These are phyloP conservation scores for Belgica antarctica DNA, from an alignment of 2,888 invertebrate genomes.

Conservation along the genomic window DNA sequence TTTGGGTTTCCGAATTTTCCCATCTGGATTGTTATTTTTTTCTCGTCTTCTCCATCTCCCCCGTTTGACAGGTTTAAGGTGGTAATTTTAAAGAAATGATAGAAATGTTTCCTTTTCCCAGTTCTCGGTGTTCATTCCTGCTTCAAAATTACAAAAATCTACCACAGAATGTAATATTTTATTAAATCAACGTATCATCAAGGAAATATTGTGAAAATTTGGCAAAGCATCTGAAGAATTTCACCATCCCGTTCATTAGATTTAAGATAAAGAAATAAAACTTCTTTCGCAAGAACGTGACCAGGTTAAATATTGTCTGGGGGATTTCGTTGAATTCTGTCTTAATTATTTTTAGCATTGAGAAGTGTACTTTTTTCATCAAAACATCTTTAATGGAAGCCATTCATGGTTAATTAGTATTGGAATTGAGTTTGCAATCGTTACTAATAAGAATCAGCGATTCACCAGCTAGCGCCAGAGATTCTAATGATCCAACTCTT, in stretches of 20 bases:
- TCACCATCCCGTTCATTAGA: conserved; percentile 36
- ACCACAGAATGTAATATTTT: conserved; percentile 29
- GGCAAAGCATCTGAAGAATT: conserved; percentile 34
- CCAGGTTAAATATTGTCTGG: conserved; percentile 40
- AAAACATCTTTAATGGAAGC: conserved; percentile 13
- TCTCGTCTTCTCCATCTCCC: not conserved
- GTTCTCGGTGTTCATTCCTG: not conserved
- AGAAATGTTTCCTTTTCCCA: conserved; percentile 13
- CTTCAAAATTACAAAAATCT: conserved; percentile 17
- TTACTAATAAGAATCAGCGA: conserved; percentile 7
- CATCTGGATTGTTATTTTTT: conserved; percentile 38
- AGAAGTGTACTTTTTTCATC: conserved; percentile 16
- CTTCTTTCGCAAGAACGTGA: conserved; percentile 41
- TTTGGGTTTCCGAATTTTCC: conserved; percentile 34
- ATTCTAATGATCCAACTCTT: no score
- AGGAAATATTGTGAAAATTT: conserved; percentile 41
- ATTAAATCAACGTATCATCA: conserved; percentile 43
- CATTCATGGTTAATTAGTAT: conserved; percentile 41
- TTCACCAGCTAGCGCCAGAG: no score
- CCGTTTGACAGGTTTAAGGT: conserved; percentile 39
- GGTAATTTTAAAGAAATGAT: conserved; percentile 18
- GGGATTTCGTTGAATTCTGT: conserved; percentile 30
- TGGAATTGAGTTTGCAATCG: conserved; percentile 30
- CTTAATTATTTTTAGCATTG: conserved; percentile 40
- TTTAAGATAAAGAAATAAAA: conserved; percentile 40